A percentile compares a stretch with the other conserved stretches of the same genome.
These are phyloP conservation scores for Pocillopora verrucosa DNA, from an alignment of 64 coral and sea anemone species.

Conservation along the genomic window DNA sequence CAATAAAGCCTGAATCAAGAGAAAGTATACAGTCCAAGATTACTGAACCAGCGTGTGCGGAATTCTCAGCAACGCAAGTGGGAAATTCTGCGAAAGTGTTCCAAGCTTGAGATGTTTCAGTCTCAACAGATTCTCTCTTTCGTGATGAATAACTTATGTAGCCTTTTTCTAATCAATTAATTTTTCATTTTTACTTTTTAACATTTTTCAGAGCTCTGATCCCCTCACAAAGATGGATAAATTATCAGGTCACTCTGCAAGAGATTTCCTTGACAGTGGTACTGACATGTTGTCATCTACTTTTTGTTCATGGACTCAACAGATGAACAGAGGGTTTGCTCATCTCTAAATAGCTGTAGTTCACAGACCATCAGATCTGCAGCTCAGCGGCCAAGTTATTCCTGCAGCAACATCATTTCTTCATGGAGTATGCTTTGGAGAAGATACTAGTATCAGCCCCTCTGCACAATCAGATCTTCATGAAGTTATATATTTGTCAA, in stretches of 20 bases:
- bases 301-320: neutral
- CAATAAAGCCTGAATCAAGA: too few relatives aligned
- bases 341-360: conserved; percentile 38
- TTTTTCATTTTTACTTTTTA: conserved; percentile 9
- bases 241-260: neutral
- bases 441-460: neutral
- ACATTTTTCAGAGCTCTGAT: neutral
- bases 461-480: conserved; percentile 20
- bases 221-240: neutral
- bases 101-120: conserved; percentile 60
- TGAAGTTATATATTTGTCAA: conserved; percentile 45
- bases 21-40: too few relatives aligned
- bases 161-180: neutral
- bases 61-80: too few relatives aligned
- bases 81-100: neutral
- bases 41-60: too few relatives aligned
- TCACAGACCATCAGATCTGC: too few relatives aligned
- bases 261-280: neutral
- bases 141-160: conserved; percentile 42
- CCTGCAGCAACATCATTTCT: neutral
- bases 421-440: neutral
- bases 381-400: neutral
- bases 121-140: conserved; percentile 41
- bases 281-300: neutral
- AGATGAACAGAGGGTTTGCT: neutral